phyloP scores from a whole-genome alignment of 2,113 vertebrate genomes.

The Sapayoa aenigma region DNA sequence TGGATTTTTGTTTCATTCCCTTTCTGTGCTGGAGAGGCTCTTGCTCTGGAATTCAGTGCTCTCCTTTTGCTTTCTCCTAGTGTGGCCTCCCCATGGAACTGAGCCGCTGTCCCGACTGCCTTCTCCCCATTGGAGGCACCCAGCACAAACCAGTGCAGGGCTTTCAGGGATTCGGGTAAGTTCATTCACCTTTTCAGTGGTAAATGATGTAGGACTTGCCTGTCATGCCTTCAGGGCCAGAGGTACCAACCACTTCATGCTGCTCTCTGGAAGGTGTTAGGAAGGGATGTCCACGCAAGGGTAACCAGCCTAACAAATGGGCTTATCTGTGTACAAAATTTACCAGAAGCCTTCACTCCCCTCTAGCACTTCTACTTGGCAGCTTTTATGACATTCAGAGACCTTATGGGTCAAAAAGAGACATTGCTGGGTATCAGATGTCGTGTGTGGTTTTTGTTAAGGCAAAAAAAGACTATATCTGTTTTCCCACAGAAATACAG shows the following conservation, averaged over 20 bases:
- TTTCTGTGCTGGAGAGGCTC: background rate
- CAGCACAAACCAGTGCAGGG: background rate
- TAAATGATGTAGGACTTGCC: background rate
- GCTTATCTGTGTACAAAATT: background rate
- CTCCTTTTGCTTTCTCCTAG: slow-evolving; percentile 58
- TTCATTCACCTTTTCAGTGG: background rate
- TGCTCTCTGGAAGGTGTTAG: background rate
- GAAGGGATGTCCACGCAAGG: background rate
- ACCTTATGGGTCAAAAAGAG: background rate
- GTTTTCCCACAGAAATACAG: background rate
- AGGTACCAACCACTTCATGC: background rate
- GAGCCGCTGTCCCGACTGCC: slow-evolving; percentile 80
- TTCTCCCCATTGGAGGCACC: slow-evolving; percentile 61
- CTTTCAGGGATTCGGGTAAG: slow-evolving; percentile 15
- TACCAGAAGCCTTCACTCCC: background rate
- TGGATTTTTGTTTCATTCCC: background rate
- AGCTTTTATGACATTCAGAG: background rate
- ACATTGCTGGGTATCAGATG: background rate
- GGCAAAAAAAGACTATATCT: background rate
- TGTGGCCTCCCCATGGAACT: slow-evolving; percentile 81
- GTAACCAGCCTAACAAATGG: background rate
- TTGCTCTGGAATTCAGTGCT: background rate
- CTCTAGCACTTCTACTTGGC: background rate
- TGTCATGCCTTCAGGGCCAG: background rate
- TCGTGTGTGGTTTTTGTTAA: background rate